A percentile compares a stretch with the other conserved stretches of the same genome.
Conservation (phyloP, 2,888 invertebrate genomes). For the Oscheius myriophilus region DNA sequence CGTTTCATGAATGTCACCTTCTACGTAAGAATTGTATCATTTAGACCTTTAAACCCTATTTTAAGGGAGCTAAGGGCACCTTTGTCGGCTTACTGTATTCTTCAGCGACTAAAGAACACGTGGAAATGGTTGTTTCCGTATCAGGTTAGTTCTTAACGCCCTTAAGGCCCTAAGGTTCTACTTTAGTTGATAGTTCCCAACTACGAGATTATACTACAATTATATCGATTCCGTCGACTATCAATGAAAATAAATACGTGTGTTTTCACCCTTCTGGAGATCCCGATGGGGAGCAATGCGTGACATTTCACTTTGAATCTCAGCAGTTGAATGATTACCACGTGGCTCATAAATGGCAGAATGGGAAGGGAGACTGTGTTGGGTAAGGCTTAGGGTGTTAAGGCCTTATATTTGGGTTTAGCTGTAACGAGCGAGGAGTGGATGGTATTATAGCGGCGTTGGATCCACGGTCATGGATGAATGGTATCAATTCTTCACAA, state of each 20-base stretch:
- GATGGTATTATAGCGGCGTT: constrained; percentile 47
- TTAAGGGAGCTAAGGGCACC: constrained; percentile 53
- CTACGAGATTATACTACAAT: constrained; percentile 27
- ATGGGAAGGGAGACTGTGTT: constrained; percentile 18
- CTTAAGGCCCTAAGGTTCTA: neutral
- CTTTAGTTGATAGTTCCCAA: constrained; percentile 18
- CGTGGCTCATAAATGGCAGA: constrained; percentile 24
- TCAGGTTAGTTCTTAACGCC: constrained; percentile 43
- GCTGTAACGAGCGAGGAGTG: constrained; percentile 64
- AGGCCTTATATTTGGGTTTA: constrained; percentile 27
- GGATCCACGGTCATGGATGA: constrained; percentile 56
- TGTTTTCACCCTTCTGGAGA: constrained; percentile 64
- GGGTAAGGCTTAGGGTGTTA: constrained; percentile 2
- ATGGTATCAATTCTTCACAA: constrained; percentile 55
- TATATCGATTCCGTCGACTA: constrained; percentile 46
- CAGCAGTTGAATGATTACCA: constrained; percentile 11
- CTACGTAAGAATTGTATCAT: constrained; percentile 32
- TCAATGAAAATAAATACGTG: constrained; percentile 52
- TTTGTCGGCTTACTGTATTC: constrained; percentile 55
- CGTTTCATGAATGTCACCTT: constrained; percentile 62
- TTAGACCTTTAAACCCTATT: neutral
- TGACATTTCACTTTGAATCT: constrained; percentile 34
- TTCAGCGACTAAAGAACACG: constrained; percentile 29
- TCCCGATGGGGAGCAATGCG: constrained; percentile 48
- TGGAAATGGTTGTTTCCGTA: constrained; percentile 57